Conservation (phyloP, 2,113 vertebrate genomes). For the Dryoscopus gambensis region DNA sequence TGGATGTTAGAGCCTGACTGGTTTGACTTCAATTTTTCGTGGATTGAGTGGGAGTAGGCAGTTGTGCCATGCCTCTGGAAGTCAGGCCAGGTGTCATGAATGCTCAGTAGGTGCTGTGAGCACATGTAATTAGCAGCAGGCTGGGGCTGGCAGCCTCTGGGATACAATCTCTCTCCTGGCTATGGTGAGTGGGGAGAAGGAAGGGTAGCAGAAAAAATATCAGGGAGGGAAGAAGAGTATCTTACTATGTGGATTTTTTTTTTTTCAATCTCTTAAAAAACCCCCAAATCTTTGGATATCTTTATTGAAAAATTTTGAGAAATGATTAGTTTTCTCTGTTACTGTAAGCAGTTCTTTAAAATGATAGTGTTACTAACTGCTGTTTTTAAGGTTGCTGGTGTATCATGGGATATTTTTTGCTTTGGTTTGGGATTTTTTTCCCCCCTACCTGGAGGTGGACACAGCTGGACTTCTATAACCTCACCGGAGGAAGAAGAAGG, state of each 20-base stretch:
- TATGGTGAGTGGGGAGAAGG: background rate
- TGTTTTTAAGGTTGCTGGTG: background rate
- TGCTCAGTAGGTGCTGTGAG: background rate
- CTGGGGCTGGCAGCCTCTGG: background rate
- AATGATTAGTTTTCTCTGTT: background rate
- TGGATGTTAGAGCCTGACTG: background rate
- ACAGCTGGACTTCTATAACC: background rate
- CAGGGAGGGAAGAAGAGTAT: background rate
- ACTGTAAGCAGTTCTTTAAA: background rate
- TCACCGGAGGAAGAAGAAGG: background rate
- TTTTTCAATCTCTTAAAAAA: background rate
- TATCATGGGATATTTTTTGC: background rate
- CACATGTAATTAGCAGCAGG: background rate
- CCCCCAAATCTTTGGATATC: background rate
- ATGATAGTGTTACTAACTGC: background rate
- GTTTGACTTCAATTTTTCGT: conserved; percentile 47
- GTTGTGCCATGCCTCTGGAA: conserved; percentile 29
- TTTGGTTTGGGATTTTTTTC: no score
- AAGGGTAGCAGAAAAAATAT: background rate
- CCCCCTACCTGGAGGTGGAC: background rate
- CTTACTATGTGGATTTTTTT: background rate
- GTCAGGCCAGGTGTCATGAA: background rate
- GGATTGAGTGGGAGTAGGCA: conserved; percentile 46
- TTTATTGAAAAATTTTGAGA: background rate
- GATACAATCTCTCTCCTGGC: background rate